Evolutionary conservation across 1,140 invertebrate species (phyloP).

Genomic region (Drosophila saltans): DNA sequence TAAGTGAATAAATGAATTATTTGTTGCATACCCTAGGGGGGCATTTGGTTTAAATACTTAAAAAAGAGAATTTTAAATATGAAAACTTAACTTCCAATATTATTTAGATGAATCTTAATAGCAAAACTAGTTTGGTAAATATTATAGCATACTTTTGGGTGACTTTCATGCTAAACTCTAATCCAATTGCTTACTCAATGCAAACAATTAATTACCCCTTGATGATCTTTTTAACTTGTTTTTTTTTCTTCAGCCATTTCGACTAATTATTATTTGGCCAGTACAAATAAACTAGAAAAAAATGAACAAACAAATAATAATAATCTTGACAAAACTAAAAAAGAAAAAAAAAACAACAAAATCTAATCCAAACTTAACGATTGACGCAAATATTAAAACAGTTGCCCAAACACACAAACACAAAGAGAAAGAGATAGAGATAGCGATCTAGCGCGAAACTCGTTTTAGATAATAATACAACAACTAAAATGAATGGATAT

Average conservation of each 20-base stretch:
- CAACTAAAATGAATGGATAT: conserved; percentile 49
- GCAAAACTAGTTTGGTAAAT: not conserved
- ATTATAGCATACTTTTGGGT: conserved; percentile 1
- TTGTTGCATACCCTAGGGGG: no score
- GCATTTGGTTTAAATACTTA: no score
- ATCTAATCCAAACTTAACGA: conserved; percentile 68
- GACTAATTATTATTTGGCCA: conserved; percentile 49
- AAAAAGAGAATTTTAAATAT: no score
- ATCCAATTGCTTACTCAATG: no score
- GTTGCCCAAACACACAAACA: conserved; percentile 53
- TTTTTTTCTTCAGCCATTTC: conserved; percentile 19
- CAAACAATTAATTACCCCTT: no score
- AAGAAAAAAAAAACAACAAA: conserved; percentile 30
- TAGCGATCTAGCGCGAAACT: conserved; percentile 40
- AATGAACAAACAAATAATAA: conserved; percentile 30
- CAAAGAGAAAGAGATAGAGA: conserved; percentile 12
- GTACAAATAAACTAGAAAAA: conserved; percentile 35
- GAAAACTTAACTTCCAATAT: no score
- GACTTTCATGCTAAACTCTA: no score
- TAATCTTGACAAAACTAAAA: conserved; percentile 1
- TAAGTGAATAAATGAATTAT: no score
- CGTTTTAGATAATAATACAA: conserved; percentile 51
- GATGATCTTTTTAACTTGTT: no score
- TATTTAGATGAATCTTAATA: no score
- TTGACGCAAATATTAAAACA: conserved; percentile 76